Base-by-base conservation (phyloP, 1,140 invertebrate genomes). In the Ectropis grisescens region DNA sequence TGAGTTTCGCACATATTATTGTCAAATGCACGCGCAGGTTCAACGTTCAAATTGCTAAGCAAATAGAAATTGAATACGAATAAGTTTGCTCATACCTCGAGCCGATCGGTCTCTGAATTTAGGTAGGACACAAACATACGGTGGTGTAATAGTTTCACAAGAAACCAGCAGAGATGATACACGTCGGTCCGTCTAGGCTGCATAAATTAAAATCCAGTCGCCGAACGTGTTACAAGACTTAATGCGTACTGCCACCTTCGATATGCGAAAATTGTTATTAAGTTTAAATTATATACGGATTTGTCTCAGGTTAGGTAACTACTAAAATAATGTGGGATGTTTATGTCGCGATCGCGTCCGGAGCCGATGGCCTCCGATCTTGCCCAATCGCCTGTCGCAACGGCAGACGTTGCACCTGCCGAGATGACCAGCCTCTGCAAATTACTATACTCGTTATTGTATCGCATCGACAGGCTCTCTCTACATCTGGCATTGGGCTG, bases 361-460 rank as follows among this genome's bases (percentile, higher is more conserved):
- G 41, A 64, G 65, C 53, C 62, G 70, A 67, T 66, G 70, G 70
- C 68, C 68, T 75, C 68, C 58, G 52, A 45, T 45, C 58, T 58
- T 79, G 59, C 74, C 67, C 69, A 79, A 79, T 66, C 48, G 41
- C 27, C 56, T 74, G 72, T 75, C 67, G 74, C 67, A 79, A 79
- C 59, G 55, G 64, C 61, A 68, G 66, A 68, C 62, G 65, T 57
- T 64, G 64, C 74, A 71, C 66, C 70, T 69, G 70, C 49, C 55
- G 46, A 56, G 56, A 67, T 61, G 62, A n/a, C 57, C 56, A 60
- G 56, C 52, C 52, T 62, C 52, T 53, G 66, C 71, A 64, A 65
- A 72, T 65, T 65, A 46, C 53, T n/a, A n/a, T n/a, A n/a, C n/a
- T n/a, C n/a, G n/a, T n/a, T n/a, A n/a, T n/a, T n/a, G n/a, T n/a